These are phyloP conservation scores for Geotrypetes seraphini DNA, from an alignment of 2,797 vertebrate species.

Conservation along the genomic window DNA sequence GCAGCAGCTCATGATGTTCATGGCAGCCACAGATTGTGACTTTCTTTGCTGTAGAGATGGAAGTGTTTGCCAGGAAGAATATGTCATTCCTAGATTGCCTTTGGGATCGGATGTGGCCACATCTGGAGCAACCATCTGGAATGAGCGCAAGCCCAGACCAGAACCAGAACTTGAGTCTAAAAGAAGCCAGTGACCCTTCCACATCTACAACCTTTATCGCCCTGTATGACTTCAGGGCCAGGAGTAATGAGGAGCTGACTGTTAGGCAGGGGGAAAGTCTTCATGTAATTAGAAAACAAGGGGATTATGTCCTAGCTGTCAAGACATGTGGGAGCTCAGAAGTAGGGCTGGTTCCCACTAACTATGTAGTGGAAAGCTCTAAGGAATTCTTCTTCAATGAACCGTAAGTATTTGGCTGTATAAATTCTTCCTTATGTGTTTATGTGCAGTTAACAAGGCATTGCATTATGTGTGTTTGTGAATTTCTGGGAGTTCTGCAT, in stretches of 20 bases:
- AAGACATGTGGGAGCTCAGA: slow-evolving; percentile 65
- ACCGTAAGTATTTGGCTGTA: slow-evolving; percentile 69
- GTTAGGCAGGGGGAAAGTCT: slow-evolving; percentile 73
- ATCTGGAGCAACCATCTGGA: neutral
- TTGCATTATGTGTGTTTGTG: too few relatives aligned
- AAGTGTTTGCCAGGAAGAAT: slow-evolving; percentile 70
- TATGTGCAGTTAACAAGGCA: too few relatives aligned
- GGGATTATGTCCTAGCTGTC: slow-evolving; percentile 68
- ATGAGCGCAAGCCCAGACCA: slow-evolving; percentile 22
- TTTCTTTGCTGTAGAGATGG: slow-evolving; percentile 44
- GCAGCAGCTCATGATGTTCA: neutral
- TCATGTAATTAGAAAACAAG: slow-evolving; percentile 71
- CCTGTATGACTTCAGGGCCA: slow-evolving; percentile 73
- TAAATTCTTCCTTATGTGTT: too few relatives aligned
- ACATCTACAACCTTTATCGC: slow-evolving; percentile 42
- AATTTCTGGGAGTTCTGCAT: neutral
- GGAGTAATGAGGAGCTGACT: slow-evolving; percentile 69
- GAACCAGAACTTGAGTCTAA: slow-evolving; percentile 34
- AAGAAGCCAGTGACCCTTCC: slow-evolving; percentile 37
- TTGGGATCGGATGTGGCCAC: slow-evolving; percentile 80
- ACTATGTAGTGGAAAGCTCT: slow-evolving; percentile 59
- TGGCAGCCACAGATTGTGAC: neutral
- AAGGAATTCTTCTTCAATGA: slow-evolving; percentile 65
- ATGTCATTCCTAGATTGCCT: slow-evolving; percentile 63
- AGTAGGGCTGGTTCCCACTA: slow-evolving; percentile 71